Conservation (phyloP, 2,797 vertebrate species). For the Poecilia wingei region DNA sequence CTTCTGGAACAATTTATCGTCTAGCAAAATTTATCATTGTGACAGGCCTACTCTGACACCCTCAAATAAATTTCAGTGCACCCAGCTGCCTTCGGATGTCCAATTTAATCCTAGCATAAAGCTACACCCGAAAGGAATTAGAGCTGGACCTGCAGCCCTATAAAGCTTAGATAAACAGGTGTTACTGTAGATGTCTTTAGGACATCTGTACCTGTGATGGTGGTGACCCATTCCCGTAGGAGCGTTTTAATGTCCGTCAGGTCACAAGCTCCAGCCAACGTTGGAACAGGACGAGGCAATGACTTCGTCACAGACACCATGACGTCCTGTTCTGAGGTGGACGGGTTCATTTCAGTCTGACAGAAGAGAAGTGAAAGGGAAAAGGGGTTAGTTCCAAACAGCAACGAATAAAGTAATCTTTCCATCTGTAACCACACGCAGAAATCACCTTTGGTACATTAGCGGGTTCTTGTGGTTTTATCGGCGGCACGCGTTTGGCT, state of each 20-base stretch:
- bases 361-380: not conserved
- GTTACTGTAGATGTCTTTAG: not conserved
- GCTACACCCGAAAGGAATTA: not conserved
- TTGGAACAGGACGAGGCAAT: slow-evolving; percentile 80
- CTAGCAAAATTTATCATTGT: no score
- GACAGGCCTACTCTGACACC: not conserved
- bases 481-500: slow-evolving; percentile 80
- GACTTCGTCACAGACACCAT: slow-evolving; percentile 60
- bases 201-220: slow-evolving; percentile 79
- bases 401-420: not conserved
- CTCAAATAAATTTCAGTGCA: not conserved
- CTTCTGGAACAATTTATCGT: no score
- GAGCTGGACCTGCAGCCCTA: not conserved
- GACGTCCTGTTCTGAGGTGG: slow-evolving; percentile 65
- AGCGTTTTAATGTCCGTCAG: slow-evolving; percentile 90
- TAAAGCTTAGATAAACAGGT: not conserved
- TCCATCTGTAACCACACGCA: not conserved
- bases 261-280: slow-evolving; percentile 92
- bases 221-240: slow-evolving; percentile 95
- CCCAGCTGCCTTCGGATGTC: not conserved
- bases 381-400: not conserved
- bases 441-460: slow-evolving; percentile 80
- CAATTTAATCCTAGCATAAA: not conserved
- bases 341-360: slow-evolving; percentile 84
- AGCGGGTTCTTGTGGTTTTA: slow-evolving; percentile 79